Evolutionary conservation across 2,888 invertebrate species (phyloP), one percentile per base, ranked within the genome.

Genomic region (Lepidocyrtoides sp.): DNA sequence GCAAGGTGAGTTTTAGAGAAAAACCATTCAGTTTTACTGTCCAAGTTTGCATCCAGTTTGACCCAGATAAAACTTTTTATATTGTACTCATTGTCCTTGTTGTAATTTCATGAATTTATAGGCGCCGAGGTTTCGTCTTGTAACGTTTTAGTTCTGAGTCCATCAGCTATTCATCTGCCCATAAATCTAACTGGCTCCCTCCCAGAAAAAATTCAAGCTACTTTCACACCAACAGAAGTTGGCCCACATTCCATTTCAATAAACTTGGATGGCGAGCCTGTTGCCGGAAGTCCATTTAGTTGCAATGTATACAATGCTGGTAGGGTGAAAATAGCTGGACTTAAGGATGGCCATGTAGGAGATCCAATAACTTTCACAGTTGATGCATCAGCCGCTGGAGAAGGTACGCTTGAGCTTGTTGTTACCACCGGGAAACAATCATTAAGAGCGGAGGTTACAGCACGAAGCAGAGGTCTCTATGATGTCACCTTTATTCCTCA

Each of bases 281-380:
- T 99, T 2, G 97, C 97, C 91, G 98, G 98, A 0, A 98, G 98
- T 23, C 99, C 99, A 0, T 98, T 98, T 95, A 97, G 97, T 23
- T 99, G 99, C 95, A 98, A 99, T 95, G 98, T 98, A 51, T 99
- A 98, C 94, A 98, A 99, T 95, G 98, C 99, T 0, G 97, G 95
- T 23, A 95, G 95, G 94, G 96, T 96, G 29, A 95, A 95, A 93
- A 95, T 96, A 54, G 95, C 95, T 17, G 96, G 96, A 48, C 94
- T 96, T 82, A 95, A 95, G 44, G 95, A 92, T 84, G 93, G 94
- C 95, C 97, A 97, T 95, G 96, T 98, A 10, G 98, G 98, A 3
- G 97, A 98, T 94, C 98, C 98, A 0, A 97, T 98, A 0, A 98
- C 98, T 0, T 98, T 98, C 95, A 98, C 98, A 94, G 99, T 99